Base-by-base conservation (phyloP, 2,888 invertebrate species). In the Drosophila greeni region DNA sequence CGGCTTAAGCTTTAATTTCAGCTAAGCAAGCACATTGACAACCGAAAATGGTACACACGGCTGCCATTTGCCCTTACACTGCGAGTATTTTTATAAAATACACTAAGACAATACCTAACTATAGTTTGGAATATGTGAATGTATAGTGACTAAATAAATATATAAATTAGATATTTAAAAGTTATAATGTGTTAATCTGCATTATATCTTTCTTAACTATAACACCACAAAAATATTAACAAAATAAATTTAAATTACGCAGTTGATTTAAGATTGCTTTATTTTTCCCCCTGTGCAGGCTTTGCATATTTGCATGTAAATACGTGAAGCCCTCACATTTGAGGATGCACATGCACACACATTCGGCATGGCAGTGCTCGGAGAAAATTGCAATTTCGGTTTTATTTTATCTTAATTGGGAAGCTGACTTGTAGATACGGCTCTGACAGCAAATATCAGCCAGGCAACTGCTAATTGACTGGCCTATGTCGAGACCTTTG, bases 371-470 rank as follows among this genome's bases (percentile, higher is more conserved):
- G 23, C 53, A 49, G 20, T 65, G 69, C 45, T 60, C 39, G 34
- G 66, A 65, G 68, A 73, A 78, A 82, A 73, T 70, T 69, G 73
- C 72, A 81, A 73, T 84, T 83, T 84, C 59, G 68, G 70, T 84
- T 79, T 85, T 84, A 84, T 83, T 85, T 81, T 77, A 83, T 73
- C 70, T 73, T 70, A 80, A 73, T 84, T 73, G 62, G 55, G 72
- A 52, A 66, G 64, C 67, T 66, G 70, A 70, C 66, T 70, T 75
- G 54, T 59, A 71, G 73, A 73, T 83, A 73, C 78, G 69, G 66
- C 23, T 31, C 18, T 68, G 61, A 66, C 72, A 51, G 82, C 65
- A 79, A 84, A 84, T 72, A 73, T 42, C 55, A 71, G 45, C 40
- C 39, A 66, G 74, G 62, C 76, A 80, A 72, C 77, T 79, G 75